Conservation (phyloP, 2,888 invertebrate genomes). For the Maniola hyperantus region DNA sequence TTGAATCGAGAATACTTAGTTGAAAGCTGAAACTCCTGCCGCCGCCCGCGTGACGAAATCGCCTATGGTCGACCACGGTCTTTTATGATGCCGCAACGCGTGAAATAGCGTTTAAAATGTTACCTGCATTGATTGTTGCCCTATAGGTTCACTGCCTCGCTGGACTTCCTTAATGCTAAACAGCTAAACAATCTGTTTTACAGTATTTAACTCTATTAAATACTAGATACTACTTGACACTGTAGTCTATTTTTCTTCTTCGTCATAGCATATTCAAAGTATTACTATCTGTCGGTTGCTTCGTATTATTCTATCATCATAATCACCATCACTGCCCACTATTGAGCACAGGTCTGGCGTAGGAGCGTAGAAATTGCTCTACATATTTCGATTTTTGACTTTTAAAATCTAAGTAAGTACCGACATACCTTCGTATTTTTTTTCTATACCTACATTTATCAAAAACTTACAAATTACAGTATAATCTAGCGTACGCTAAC, state of each 20-base stretch:
- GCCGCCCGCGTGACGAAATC: slow-evolving; percentile 40
- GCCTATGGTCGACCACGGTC: slow-evolving; percentile 32
- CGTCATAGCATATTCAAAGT: background rate
- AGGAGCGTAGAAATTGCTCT: too few relatives aligned
- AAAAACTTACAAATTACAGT: too few relatives aligned
- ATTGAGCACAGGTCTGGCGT: too few relatives aligned
- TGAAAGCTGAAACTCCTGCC: slow-evolving; percentile 23
- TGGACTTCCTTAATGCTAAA: slow-evolving; percentile 29
- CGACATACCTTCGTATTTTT: too few relatives aligned
- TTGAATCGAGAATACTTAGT: slow-evolving; percentile 28
- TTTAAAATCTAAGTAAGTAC: background rate
- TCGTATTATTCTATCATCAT: too few relatives aligned
- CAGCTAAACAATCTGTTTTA: slow-evolving; percentile 1
- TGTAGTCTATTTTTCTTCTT: background rate
- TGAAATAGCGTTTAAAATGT: slow-evolving; percentile 42
- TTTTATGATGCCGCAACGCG: slow-evolving; percentile 45
- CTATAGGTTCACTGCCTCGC: slow-evolving; percentile 15
- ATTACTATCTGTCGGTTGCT: too few relatives aligned
- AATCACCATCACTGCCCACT: too few relatives aligned
- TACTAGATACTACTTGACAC: background rate
- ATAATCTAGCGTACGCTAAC: too few relatives aligned
- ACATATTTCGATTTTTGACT: too few relatives aligned
- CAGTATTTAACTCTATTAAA: slow-evolving; percentile 1
- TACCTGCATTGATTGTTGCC: slow-evolving; percentile 30
- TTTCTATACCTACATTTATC: too few relatives aligned